Percentiles rank a stretch among this genome's conserved stretches.
phyloP scores from a whole-genome alignment of 2,888 invertebrate species.

The Dione vanillae region DNA sequence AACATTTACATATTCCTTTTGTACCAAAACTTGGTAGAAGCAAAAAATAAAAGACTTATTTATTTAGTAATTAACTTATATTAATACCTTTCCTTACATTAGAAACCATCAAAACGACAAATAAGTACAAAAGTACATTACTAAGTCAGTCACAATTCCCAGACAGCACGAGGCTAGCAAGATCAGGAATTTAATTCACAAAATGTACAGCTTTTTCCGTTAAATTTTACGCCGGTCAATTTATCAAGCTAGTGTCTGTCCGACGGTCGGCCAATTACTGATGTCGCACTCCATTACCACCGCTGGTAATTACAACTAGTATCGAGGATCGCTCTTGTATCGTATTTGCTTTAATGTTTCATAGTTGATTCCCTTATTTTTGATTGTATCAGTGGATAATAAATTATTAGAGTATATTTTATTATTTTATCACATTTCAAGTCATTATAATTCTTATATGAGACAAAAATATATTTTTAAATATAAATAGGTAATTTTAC shows the following conservation, averaged over 20 bases:
- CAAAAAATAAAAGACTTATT: no score
- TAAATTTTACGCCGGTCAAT: constrained; percentile 70
- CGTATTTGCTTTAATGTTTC: constrained; percentile 22
- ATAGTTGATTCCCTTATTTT: constrained; percentile 1
- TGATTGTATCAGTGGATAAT: background rate
- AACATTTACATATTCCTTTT: no score
- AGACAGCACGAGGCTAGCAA: constrained; percentile 55
- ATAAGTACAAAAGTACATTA: background rate
- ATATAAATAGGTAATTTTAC: no score
- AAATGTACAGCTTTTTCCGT: constrained; percentile 70
- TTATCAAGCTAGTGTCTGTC: constrained; percentile 75
- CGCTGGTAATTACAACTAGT: constrained; percentile 54
- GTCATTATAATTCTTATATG: no score
- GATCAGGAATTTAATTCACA: constrained; percentile 72
- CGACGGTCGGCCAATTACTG: constrained; percentile 73
- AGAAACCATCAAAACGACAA: no score
- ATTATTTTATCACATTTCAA: no score
- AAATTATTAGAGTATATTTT: no score
- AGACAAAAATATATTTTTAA: no score
- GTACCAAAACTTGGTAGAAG: no score
- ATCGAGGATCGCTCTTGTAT: constrained; percentile 24
- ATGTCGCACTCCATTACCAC: constrained; percentile 72
- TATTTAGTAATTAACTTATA: no score
- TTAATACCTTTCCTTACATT: no score
- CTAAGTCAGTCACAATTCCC: constrained; percentile 9